Evolutionary conservation across 2,888 invertebrate genomes (phyloP).

Genomic region (Sialis fuliginosa): DNA sequence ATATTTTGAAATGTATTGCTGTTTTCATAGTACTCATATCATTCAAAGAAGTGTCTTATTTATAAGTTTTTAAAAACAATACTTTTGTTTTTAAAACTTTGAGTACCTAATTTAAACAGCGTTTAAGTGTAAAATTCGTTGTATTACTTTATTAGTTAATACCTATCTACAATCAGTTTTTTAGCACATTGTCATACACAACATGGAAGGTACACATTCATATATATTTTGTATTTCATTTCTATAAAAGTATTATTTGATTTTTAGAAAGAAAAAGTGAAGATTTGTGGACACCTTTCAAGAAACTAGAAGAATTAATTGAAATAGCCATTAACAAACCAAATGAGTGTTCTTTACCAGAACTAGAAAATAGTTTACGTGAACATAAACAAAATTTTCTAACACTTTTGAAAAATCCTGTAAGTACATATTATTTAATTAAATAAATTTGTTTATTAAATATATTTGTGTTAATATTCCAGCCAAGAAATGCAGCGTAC

Average conservation of each 20-base stretch:
- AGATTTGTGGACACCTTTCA: slow-evolving; percentile 75
- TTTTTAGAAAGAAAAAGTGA: slow-evolving; percentile 28
- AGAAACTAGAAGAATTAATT: slow-evolving; percentile 52
- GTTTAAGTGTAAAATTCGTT: too few species aligned
- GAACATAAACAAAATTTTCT: slow-evolving; percentile 77
- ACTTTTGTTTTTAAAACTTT: too few species aligned
- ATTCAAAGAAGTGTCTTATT: too few species aligned
- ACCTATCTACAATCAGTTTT: too few species aligned
- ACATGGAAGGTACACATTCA: background rate
- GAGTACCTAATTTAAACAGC: too few species aligned
- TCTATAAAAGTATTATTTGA: too few species aligned
- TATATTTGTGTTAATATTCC: slow-evolving; percentile 12
- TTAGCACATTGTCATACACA: background rate
- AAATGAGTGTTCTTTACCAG: slow-evolving; percentile 37
- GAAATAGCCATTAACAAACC: slow-evolving; percentile 47
- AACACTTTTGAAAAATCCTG: slow-evolving; percentile 70
- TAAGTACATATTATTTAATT: slow-evolving; percentile 27
- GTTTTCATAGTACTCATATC: too few species aligned
- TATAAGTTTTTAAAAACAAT: too few species aligned
- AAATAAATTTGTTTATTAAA: background rate
- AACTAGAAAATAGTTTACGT: slow-evolving; percentile 57
- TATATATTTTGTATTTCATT: too few species aligned
- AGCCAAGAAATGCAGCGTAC: slow-evolving; percentile 64
- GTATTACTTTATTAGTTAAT: too few species aligned
- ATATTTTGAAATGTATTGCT: too few species aligned